Evolutionary conservation across 2,797 vertebrate species (phyloP).

Genomic region (Rhynchotus rufescens): DNA sequence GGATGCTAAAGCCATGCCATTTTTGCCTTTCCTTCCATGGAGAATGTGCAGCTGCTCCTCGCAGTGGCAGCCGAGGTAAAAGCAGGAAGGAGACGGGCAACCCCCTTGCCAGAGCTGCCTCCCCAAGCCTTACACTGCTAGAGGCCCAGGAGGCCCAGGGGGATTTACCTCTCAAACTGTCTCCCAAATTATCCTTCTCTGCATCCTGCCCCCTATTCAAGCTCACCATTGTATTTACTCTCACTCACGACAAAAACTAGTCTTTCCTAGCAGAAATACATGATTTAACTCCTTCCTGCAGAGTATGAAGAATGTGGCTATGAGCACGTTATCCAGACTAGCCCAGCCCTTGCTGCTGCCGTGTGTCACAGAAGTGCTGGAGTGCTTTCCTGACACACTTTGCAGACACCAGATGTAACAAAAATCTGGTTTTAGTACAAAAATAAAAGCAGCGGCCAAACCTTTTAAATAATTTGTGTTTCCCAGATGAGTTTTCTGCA

Average conservation of each 20-base stretch:
- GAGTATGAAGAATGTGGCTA: not conserved
- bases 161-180: not conserved
- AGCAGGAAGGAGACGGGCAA: not conserved
- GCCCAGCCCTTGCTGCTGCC: not conserved
- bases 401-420: not conserved
- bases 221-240: not conserved
- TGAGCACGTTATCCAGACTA: not conserved
- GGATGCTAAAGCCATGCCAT: not conserved
- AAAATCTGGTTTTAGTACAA: not conserved
- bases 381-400: not conserved
- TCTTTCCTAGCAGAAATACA: not conserved
- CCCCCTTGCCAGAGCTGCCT: not conserved
- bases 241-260: not conserved
- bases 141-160: not conserved
- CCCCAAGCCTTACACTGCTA: not conserved
- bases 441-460: not conserved
- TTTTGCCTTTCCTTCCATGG: not conserved
- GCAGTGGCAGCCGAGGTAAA: not conserved
- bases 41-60: not conserved
- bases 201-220: not conserved
- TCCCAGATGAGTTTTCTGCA: not conserved
- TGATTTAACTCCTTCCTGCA: not conserved
- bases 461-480: slow-evolving; percentile 5
- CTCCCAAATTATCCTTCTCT: not conserved
- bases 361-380: not conserved